These are phyloP conservation scores for Poeciliopsis turneri DNA, from an alignment of 2,797 vertebrate genomes.

Conservation along the genomic window DNA sequence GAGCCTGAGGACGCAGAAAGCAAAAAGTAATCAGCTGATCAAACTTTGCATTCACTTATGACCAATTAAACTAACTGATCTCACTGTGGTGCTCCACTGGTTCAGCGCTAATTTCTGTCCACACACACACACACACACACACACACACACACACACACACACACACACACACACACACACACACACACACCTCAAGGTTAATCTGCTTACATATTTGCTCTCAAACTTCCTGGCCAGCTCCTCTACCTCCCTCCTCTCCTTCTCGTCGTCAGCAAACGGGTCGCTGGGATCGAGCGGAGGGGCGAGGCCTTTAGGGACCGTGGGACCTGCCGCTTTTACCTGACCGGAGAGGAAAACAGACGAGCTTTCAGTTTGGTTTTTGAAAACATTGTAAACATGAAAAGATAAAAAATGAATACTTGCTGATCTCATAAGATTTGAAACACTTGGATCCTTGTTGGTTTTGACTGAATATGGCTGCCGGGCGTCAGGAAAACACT, in stretches of 20 bases:
- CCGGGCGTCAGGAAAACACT: background rate
- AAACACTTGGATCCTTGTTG: background rate
- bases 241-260: slow-evolving; percentile 89
- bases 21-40: background rate
- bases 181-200: background rate
- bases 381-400: background rate
- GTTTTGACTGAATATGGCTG: background rate
- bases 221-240: slow-evolving; percentile 94
- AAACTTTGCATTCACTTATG: background rate
- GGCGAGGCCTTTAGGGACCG: slow-evolving; percentile 69
- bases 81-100: background rate
- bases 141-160: background rate
- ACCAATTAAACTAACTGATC: background rate
- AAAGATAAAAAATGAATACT: background rate
- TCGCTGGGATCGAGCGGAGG: slow-evolving; percentile 82
- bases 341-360: slow-evolving; percentile 38
- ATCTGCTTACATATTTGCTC: slow-evolving; percentile 92
- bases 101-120: background rate
- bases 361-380: background rate
- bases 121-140: background rate
- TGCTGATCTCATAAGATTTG: background rate
- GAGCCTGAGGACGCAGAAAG: background rate
- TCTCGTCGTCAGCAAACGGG: slow-evolving; percentile 90
- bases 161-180: no score
- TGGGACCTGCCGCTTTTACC: slow-evolving; percentile 74